These are phyloP conservation scores for Ictidomys tridecemlineatus DNA, from an alignment of 2,113 vertebrate species.

Conservation along the genomic window DNA sequence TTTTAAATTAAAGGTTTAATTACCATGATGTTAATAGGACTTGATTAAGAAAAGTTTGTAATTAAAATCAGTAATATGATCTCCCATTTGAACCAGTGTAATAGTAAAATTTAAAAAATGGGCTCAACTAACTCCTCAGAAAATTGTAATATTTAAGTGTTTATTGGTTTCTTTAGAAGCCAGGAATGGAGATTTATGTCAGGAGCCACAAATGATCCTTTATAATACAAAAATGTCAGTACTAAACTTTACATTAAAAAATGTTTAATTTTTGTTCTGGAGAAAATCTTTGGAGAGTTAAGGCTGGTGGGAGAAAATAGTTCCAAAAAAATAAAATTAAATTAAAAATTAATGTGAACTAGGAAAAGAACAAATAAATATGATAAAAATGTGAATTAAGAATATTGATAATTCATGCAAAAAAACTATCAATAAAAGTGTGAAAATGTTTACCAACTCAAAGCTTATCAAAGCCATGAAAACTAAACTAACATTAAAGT, in stretches of 20 bases:
- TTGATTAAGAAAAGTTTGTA: background rate
- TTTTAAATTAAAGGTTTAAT: background rate
- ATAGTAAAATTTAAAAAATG: background rate
- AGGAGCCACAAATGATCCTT: background rate
- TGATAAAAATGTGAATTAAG: background rate
- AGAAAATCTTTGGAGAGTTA: too few relatives aligned
- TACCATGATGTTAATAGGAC: background rate
- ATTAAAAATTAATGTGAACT: background rate
- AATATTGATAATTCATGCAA: background rate
- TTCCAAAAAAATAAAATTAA: background rate
- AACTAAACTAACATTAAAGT: slow-evolving; percentile 43
- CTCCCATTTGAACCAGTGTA: background rate
- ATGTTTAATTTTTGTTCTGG: background rate
- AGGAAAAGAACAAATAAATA: background rate
- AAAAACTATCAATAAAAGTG: background rate
- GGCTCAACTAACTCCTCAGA: background rate
- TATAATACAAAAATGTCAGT: background rate
- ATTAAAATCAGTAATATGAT: background rate
- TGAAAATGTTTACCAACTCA: background rate
- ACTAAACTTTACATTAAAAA: background rate
- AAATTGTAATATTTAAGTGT: background rate
- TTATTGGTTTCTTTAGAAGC: background rate
- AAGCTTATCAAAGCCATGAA: background rate
- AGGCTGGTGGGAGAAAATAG: background rate
- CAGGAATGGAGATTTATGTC: background rate